Percentiles rank a stretch among this genome's conserved stretches.
Evolutionary conservation across 2,888 invertebrate genomes (phyloP).

Genomic region (Mesoligia furuncula): DNA sequence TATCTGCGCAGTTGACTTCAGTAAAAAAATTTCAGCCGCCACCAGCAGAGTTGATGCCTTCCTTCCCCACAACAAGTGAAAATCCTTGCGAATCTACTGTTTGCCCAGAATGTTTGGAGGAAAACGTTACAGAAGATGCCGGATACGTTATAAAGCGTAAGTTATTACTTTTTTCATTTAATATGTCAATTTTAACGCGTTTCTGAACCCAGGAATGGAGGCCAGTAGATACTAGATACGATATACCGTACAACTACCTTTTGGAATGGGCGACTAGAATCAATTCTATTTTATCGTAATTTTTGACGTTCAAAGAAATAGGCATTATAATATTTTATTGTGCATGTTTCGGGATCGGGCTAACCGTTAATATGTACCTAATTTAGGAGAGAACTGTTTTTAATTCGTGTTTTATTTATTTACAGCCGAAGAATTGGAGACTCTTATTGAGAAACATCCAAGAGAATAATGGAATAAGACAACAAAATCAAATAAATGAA

Average conservation of each 20-base stretch:
- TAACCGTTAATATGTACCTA: no score
- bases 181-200: no score
- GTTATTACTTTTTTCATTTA: no score
- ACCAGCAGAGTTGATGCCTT: slow-evolving; percentile 81
- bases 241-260: no score
- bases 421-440: background rate
- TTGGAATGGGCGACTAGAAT: no score
- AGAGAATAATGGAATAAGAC: background rate
- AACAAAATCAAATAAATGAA: background rate
- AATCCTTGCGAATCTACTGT: slow-evolving; percentile 86
- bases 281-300: no score
- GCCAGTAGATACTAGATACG: no score
- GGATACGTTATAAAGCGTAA: slow-evolving; percentile 1
- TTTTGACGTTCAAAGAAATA: no score
- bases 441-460: background rate
- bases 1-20: slow-evolving; percentile 8
- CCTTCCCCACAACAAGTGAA: slow-evolving; percentile 81
- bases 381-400: background rate
- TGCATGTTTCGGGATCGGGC: no score
- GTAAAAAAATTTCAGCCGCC: slow-evolving; percentile 77
- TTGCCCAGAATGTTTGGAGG: slow-evolving; percentile 84
- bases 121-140: slow-evolving; percentile 70
- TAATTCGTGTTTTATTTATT: background rate
- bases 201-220: no score
- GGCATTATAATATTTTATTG: no score